Evolutionary conservation across 2,888 invertebrate species (phyloP).

Genomic region (Lissocephala sabroskyi): DNA sequence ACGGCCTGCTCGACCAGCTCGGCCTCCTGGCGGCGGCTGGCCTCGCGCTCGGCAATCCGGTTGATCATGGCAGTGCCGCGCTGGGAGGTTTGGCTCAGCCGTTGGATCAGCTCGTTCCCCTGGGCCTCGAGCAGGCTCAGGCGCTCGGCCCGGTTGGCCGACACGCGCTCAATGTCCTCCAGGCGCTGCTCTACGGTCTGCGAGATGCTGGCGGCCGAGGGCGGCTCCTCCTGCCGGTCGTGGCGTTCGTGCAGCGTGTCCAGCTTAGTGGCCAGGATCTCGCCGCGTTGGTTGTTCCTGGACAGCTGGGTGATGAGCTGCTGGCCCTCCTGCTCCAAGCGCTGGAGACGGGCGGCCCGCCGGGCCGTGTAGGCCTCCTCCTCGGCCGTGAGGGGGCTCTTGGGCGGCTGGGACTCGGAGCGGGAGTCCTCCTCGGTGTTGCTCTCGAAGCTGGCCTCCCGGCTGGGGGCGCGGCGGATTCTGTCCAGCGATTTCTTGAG

Average conservation of each 20-base stretch:
- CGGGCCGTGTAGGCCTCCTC: conserved; percentile 64
- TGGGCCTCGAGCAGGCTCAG: conserved; percentile 82
- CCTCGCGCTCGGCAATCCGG: conserved; percentile 63
- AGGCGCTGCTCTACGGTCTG: conserved; percentile 56
- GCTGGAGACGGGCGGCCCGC: conserved; percentile 64
- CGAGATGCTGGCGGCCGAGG: conserved; percentile 26
- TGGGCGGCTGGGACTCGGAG: conserved; percentile 6
- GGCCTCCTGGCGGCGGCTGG: conserved; percentile 43
- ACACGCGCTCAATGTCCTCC: conserved; percentile 65
- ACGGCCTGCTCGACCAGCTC: conserved; percentile 36
- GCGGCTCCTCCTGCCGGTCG: not conserved
- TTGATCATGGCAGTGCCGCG: conserved; percentile 67
- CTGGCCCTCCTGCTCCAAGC: conserved; percentile 86
- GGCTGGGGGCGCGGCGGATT: conserved; percentile 56
- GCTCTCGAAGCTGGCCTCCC: conserved; percentile 69
- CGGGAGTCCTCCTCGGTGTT: conserved; percentile 62
- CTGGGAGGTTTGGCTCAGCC: conserved; percentile 62
- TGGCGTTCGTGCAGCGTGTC: conserved; percentile 66
- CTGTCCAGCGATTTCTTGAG: conserved; percentile 65
- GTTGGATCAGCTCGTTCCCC: conserved; percentile 79
- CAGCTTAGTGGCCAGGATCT: conserved; percentile 46
- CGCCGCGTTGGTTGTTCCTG: conserved; percentile 57
- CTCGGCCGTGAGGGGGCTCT: conserved; percentile 45
- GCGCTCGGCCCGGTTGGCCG: conserved; percentile 61
- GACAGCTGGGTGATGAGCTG: conserved; percentile 75